These are phyloP conservation scores for Chalcis sispes DNA, from an alignment of 2,888 invertebrate species.

Conservation along the genomic window DNA sequence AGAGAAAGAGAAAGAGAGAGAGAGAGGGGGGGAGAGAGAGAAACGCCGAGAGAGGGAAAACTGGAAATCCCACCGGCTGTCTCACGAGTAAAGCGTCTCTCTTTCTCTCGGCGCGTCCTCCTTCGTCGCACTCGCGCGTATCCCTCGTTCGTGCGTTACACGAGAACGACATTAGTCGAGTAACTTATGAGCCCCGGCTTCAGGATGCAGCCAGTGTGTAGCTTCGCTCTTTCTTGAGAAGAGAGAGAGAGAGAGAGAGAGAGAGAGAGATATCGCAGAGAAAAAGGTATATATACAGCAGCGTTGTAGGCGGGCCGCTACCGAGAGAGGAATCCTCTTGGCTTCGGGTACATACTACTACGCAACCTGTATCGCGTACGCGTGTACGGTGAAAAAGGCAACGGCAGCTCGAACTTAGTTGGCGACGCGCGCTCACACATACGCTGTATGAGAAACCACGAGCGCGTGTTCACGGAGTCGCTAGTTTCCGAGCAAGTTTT, in stretches of 20 bases:
- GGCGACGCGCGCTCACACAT: background rate
- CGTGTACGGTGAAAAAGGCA: background rate
- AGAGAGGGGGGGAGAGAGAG: conserved; percentile 13
- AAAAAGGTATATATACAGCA: too few species aligned
- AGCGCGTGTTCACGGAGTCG: too few species aligned
- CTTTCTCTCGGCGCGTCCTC: conserved; percentile 27
- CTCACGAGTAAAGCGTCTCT: conserved; percentile 43
- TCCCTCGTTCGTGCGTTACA: conserved; percentile 69
- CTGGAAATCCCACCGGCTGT: conserved; percentile 59
- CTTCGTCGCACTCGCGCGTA: conserved; percentile 57
- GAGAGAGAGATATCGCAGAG: conserved; percentile 54
- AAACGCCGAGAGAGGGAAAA: conserved; percentile 49
- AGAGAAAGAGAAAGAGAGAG: conserved; percentile 38
- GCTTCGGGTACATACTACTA: too few species aligned
- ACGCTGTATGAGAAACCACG: background rate
- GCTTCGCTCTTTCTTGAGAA: too few species aligned
- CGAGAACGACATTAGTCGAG: conserved; percentile 74
- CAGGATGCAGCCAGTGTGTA: conserved; percentile 54
- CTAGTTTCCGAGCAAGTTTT: background rate
- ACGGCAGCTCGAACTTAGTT: background rate
- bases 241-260: too few species aligned
- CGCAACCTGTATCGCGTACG: too few species aligned
- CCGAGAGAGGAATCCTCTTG: conserved; percentile 63
- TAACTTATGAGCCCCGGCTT: conserved; percentile 73
- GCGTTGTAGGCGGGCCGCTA: conserved; percentile 64